Conservation (phyloP, 2,888 invertebrate genomes). For the Cantharis flavilabris region DNA sequence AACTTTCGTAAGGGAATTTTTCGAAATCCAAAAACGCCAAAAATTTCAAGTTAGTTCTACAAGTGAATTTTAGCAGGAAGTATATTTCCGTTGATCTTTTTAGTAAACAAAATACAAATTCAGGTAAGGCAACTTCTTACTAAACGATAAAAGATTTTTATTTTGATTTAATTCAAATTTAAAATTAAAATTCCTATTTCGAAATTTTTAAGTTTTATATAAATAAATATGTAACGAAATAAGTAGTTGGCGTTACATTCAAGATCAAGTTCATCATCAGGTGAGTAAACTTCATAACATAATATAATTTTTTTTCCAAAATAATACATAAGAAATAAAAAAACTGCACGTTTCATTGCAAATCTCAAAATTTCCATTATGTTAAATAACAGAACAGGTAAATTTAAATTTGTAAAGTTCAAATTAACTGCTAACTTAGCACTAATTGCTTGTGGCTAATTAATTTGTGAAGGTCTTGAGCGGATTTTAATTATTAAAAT, state of each 20-base stretch:
- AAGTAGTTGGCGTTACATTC: background rate
- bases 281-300: background rate
- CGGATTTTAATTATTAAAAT: background rate
- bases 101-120: background rate
- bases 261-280: background rate
- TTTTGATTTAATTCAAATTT: background rate
- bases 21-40: background rate
- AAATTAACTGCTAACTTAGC: background rate
- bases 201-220: background rate
- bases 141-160: background rate
- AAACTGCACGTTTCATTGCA: background rate
- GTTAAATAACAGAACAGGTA: background rate
- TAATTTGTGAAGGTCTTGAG: background rate
- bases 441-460: background rate
- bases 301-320: background rate
- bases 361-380: background rate
- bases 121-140: background rate
- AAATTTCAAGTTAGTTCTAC: background rate
- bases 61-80: background rate
- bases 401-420: background rate
- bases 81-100: background rate
- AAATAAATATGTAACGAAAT: background rate
- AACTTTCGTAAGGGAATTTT: background rate
- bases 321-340: background rate
- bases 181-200: background rate